Evolutionary conservation across 2,797 vertebrate genomes (phyloP).

Genomic region (Pampus argenteus): DNA sequence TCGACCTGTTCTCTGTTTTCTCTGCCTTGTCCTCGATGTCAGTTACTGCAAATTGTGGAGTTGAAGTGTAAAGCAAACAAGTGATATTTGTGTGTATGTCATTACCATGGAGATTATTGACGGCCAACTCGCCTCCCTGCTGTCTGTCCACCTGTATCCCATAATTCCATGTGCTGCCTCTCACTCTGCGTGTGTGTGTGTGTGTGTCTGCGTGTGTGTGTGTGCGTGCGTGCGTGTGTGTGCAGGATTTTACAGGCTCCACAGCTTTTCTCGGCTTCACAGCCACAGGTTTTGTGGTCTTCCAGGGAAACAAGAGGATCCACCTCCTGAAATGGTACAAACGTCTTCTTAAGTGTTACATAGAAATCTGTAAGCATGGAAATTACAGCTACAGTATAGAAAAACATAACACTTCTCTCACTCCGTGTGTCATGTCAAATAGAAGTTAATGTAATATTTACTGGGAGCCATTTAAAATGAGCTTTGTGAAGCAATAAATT

Average conservation of each 20-base stretch:
- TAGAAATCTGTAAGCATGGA: not conserved
- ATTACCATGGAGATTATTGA: conserved; percentile 46
- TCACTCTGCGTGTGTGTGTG: conserved; percentile 20
- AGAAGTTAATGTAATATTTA: not conserved
- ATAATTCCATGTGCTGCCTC: conserved; percentile 22
- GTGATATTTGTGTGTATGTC: conserved; percentile 30
- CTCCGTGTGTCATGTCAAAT: not conserved
- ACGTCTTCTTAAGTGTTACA: not conserved
- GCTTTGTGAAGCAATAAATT: not conserved
- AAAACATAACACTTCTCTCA: not conserved
- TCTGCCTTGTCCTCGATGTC: not conserved
- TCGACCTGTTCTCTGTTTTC: not conserved
- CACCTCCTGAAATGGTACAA: conserved; percentile 97
- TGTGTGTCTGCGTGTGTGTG: conserved; percentile 27
- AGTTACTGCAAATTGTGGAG: conserved; percentile 9
- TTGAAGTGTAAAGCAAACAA: conserved; percentile 20
- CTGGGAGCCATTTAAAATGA: not conserved
- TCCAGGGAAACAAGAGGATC: conserved; percentile 99
- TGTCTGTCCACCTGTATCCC: conserved; percentile 45
- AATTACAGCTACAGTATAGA: not conserved
- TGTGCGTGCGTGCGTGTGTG: conserved; percentile 52
- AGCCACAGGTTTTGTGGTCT: conserved; percentile 96
- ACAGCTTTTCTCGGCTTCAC: conserved; percentile 98
- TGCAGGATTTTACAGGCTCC: conserved; percentile 93
- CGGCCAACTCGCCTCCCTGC: conserved; percentile 29